Percentiles rank a stretch among this genome's conserved stretches.
phyloP scores from a whole-genome alignment of 2,113 vertebrate genomes.

The Saguinus midas region DNA sequence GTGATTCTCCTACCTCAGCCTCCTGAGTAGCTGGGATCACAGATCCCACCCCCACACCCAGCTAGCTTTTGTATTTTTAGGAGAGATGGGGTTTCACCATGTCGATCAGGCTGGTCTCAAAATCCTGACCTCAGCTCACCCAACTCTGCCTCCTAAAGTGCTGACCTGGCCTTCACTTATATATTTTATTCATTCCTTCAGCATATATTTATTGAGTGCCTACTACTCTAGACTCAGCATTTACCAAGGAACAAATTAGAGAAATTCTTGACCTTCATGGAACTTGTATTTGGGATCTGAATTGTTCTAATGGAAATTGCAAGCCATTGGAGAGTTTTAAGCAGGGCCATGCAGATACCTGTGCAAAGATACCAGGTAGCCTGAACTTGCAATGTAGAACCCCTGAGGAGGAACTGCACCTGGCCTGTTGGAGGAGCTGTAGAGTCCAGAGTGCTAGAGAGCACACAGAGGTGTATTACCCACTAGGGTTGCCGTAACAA shows the following conservation, averaged over 20 bases:
- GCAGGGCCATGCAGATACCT: rapidly evolving
- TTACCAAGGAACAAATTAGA: neutral
- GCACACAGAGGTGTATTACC: neutral
- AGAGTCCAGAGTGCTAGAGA: neutral
- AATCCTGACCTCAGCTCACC: no score
- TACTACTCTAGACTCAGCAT: neutral
- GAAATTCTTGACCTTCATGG: neutral
- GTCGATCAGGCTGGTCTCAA: no score
- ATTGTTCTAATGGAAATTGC: no score
- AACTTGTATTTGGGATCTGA: neutral
- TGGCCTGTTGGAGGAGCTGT: neutral
- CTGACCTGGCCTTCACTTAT: neutral
- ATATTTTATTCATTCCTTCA: neutral
- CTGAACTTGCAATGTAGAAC: no score
- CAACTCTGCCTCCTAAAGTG: no score
- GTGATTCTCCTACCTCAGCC: no score
- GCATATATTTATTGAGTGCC: neutral
- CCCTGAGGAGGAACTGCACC: no score
- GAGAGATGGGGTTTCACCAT: no score
- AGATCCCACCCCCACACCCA: no score
- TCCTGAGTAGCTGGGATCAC: no score
- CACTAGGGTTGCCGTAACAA: neutral
- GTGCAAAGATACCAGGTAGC: rapidly evolving
- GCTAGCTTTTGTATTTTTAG: no score
- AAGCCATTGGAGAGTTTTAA: no score